Evolutionary conservation across 2,888 invertebrate genomes (phyloP).

Genomic region (Drosophila rubida): DNA sequence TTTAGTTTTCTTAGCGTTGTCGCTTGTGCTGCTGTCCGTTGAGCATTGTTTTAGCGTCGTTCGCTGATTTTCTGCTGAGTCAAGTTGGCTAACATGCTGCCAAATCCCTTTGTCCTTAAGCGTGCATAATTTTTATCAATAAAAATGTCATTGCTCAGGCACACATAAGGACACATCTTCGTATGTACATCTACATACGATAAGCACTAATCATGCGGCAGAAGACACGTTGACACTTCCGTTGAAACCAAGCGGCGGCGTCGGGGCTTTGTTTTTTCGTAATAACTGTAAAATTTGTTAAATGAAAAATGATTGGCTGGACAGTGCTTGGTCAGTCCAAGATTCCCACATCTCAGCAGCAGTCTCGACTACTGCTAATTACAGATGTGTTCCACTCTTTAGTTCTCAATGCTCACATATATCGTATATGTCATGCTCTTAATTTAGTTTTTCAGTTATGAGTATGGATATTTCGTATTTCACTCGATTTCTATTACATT

Average conservation of each 20-base stretch:
- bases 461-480: not conserved
- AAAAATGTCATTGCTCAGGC: constrained; percentile 54
- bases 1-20: constrained; percentile 24
- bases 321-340: constrained; percentile 28
- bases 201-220: constrained; percentile 54
- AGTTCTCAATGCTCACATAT: not conserved
- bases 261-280: constrained; percentile 29
- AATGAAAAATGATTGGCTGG: constrained; percentile 61
- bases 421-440: not conserved
- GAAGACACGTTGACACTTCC: constrained; percentile 56
- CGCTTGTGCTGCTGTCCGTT: constrained; percentile 9
- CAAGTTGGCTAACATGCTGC: constrained; percentile 73
- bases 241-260: constrained; percentile 44
- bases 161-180: constrained; percentile 11
- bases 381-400: not conserved
- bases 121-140: constrained; percentile 79
- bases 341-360: constrained; percentile 25
- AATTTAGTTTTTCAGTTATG: not conserved
- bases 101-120: constrained; percentile 53
- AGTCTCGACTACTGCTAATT: not conserved
- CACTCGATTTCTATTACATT: not conserved
- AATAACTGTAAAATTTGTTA: constrained; percentile 76
- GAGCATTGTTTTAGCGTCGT: constrained; percentile 50
- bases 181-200: constrained; percentile 7
- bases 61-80: constrained; percentile 67